phyloP scores from a whole-genome alignment of 2,113 vertebrate species.

The Trochalopteron elliotii region DNA sequence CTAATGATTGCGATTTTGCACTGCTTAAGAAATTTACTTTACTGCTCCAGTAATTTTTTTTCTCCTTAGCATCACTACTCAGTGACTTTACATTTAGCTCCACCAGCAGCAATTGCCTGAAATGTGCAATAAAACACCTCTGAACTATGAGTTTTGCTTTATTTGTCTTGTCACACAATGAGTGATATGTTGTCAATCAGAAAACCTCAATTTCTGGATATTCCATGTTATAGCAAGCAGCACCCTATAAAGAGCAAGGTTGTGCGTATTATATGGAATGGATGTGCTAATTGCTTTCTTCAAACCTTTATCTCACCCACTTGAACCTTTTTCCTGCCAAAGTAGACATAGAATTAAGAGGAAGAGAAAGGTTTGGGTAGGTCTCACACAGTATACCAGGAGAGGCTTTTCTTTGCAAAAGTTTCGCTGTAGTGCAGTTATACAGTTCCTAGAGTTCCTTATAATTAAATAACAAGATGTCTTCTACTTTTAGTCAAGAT shows the following conservation, averaged over 20 bases:
- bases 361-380: background rate
- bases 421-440: background rate
- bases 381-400: background rate
- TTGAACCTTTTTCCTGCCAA: background rate
- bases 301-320: background rate
- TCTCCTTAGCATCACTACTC: background rate
- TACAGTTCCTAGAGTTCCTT: background rate
- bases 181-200: background rate
- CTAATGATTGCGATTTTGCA: background rate
- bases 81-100: background rate
- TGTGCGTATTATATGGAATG: background rate
- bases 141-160: background rate
- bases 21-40: background rate
- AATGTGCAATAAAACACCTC: background rate
- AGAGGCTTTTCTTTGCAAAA: background rate
- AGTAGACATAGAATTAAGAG: background rate
- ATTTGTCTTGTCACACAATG: background rate
- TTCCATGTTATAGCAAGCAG: background rate
- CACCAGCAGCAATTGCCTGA: background rate
- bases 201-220: background rate
- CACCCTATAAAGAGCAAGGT: background rate
- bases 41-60: background rate
- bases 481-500: background rate
- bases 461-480: background rate
- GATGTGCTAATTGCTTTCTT: background rate